These are phyloP conservation scores for Martes flavigula DNA, from an alignment of 2,797 vertebrate genomes.

Conservation along the genomic window DNA sequence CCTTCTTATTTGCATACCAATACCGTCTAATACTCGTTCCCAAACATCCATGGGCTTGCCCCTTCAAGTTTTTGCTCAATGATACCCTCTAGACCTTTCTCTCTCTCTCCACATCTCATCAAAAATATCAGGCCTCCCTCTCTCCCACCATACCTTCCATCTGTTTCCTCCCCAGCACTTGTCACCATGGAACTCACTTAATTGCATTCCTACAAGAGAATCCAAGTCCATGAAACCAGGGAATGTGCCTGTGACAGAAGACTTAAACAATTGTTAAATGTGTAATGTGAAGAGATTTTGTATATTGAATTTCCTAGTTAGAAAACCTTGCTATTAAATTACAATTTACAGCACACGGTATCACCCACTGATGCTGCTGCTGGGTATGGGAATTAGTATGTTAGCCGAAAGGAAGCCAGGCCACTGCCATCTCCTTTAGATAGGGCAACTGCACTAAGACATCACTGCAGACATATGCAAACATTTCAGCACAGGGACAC, in stretches of 20 bases:
- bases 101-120: not conserved
- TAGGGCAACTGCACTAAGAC: not conserved
- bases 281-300: not conserved
- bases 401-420: not conserved
- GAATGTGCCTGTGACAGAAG: not conserved
- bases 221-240: not conserved
- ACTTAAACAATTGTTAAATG: not conserved
- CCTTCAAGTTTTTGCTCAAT: not conserved
- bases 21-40: not conserved
- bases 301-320: not conserved
- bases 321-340: not conserved
- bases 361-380: not conserved
- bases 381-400: not conserved
- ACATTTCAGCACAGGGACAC: not conserved
- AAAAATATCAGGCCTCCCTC: not conserved
- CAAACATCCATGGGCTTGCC: not conserved
- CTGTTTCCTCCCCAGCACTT: not conserved
- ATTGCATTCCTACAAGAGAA: not conserved
- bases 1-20: not conserved
- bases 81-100: not conserved
- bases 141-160: not conserved
- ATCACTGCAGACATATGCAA: not conserved
- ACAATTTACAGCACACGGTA: not conserved
- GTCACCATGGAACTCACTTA: not conserved
- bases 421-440: not conserved